Evolutionary conservation across 1,140 invertebrate species (phyloP).

Genomic region (Homarus americanus): DNA sequence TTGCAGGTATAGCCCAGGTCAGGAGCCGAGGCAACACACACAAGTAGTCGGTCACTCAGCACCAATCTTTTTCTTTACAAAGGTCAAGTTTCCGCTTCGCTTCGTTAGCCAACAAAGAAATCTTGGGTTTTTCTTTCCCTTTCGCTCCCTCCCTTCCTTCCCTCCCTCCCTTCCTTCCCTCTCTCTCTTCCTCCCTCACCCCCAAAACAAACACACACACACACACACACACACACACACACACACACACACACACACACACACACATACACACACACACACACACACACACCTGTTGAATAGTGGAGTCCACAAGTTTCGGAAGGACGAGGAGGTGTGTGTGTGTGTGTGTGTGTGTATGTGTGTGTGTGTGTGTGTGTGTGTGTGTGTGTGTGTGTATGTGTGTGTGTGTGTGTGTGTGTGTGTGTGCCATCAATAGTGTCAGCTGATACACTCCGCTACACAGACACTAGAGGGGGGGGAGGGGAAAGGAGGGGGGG

Average conservation of each 20-base stretch:
- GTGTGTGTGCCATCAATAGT: neutral
- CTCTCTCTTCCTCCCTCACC: neutral
- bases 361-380: neutral
- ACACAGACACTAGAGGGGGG: neutral
- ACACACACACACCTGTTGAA: neutral
- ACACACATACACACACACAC: too few species aligned
- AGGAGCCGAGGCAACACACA: too few species aligned
- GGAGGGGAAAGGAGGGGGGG: too few species aligned
- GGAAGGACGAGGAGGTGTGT: too few species aligned
- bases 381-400: neutral
- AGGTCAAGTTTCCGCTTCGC: too few species aligned
- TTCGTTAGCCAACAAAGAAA: too few species aligned
- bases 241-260: neutral
- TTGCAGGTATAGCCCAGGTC: too few species aligned
- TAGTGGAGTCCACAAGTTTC: neutral
- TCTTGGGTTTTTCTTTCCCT: too few species aligned
- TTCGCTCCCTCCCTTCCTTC: too few species aligned
- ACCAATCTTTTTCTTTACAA: too few species aligned
- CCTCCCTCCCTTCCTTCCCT: neutral
- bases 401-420: neutral
- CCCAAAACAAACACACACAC: too few species aligned
- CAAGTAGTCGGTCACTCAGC: too few species aligned
- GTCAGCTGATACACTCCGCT: neutral
- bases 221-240: neutral
- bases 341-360: neutral